Evolutionary conservation across 53 echinoderm and acorn worm genomes (phyloP).

Genomic region (Antedon mediterranea): DNA sequence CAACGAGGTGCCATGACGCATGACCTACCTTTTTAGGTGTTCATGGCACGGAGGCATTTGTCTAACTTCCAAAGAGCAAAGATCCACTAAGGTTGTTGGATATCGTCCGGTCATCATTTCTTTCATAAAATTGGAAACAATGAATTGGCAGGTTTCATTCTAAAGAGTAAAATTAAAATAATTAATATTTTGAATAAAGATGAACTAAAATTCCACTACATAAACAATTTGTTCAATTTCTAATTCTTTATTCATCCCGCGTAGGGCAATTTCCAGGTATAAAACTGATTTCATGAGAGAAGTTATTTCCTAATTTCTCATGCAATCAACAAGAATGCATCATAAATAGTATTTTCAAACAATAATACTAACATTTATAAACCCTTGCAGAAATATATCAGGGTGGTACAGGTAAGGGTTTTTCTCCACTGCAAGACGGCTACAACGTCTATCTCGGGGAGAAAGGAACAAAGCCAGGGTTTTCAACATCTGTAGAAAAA

Average conservation of each 20-base stretch:
- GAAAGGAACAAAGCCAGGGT: conserved; percentile 74
- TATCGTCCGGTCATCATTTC: conserved; percentile 61
- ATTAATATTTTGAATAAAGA: neutral
- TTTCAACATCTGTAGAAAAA: conserved; percentile 50
- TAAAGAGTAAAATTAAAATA: neutral
- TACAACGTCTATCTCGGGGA: conserved; percentile 56
- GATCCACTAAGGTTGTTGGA: conserved; percentile 77
- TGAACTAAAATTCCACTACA: neutral
- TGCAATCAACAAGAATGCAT: no score
- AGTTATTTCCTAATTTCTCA: no score
- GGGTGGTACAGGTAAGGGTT: conserved; percentile 29
- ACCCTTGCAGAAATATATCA: conserved; percentile 76
- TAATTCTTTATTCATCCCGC: no score
- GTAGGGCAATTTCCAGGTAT: no score
- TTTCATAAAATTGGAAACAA: neutral
- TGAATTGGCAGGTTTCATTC: neutral
- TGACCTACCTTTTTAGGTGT: conserved; percentile 60
- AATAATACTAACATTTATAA: conserved; percentile 54
- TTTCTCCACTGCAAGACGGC: conserved; percentile 27
- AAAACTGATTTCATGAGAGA: no score
- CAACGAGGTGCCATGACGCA: no score
- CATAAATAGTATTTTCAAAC: no score
- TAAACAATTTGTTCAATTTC: neutral
- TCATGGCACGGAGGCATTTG: conserved; percentile 73
- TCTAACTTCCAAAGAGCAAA: conserved; percentile 63